phyloP scores from a whole-genome alignment of 2,797 vertebrate species.

The Falco novaeseelandiae region DNA sequence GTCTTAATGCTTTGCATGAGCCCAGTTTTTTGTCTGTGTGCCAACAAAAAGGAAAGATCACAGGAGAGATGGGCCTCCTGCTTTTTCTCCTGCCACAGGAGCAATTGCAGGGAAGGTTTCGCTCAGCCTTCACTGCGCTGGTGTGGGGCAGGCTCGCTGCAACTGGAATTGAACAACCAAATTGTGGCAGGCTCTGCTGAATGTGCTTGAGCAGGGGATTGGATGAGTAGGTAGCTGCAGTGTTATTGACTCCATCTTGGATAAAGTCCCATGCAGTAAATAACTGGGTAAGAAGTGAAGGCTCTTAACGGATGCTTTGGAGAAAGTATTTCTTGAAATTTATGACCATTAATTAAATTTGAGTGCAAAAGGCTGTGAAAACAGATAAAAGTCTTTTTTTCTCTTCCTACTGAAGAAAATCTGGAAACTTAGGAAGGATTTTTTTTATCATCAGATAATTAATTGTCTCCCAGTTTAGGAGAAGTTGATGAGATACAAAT shows the following conservation, averaged over 20 bases:
- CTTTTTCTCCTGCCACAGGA: neutral
- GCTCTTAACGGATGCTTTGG: neutral
- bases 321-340: neutral
- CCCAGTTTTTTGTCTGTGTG: neutral
- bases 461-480: neutral
- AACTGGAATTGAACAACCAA: neutral
- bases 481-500: neutral
- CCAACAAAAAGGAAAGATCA: neutral
- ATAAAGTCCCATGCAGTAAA: neutral
- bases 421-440: neutral
- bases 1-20: neutral
- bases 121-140: neutral
- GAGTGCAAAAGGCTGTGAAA: neutral
- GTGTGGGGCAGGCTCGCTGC: neutral
- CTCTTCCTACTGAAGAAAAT: neutral
- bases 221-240: slow-evolving; percentile 3
- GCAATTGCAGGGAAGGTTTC: neutral
- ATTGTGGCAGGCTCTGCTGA: neutral
- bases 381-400: neutral
- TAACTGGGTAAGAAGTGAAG: neutral
- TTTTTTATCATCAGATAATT: neutral
- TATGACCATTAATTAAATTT: neutral
- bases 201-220: neutral
- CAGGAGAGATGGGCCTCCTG: neutral
- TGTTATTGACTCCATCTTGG: slow-evolving; percentile 40